Evolutionary conservation across 2,888 invertebrate genomes (phyloP), one percentile per base, ranked within the genome.

Genomic region (Phengaris alcon): DNA sequence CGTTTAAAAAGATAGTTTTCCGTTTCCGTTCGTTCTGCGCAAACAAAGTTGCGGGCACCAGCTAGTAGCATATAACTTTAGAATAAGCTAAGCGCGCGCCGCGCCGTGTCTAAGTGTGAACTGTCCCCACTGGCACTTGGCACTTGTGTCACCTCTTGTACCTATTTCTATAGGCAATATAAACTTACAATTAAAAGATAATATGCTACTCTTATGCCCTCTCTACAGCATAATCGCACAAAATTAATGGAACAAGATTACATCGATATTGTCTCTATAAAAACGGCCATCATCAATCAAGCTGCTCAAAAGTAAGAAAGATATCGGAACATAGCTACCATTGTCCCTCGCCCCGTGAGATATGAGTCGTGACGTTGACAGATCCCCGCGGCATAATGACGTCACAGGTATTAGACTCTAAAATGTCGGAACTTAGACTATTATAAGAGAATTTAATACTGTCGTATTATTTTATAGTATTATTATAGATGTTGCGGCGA

Each of bases 281-380:
- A 52, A 48, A 46, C 73, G 77, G 69, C 77, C 77, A 84, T 86
- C 84, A 91, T 91, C 89, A 86, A 90, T 91, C 91, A 90, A 87
- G 84, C 82, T 85, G 83, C 86, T 87, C 85, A 87, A 89, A 91
- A 89, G 88, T 89, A 83, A 83, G 84, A 82, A 85, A 87, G 87
- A 89, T 89, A 90, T 91, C 90, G 91, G 90, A 91, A 90, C 87
- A 88, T 90, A 91, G 90, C 92, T 89, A 90, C 90, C 84, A 90
- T 91, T 93, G 92, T 92, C 88, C 88, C 85, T 35, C 52, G 22
- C 80, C 80, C 86, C 88, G 90, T 92, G 91, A 93, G 91, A 93
- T 91, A 93, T 92, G 91, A 91, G 87, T 85, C 73, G 81, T 84
- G 92, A 92, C 92, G 81, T 90, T 93, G 92, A 93, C 90, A 87